Base-by-base conservation (phyloP, 92 coral and sea anemone species). In the Epizoanthus ramosus region DNA sequence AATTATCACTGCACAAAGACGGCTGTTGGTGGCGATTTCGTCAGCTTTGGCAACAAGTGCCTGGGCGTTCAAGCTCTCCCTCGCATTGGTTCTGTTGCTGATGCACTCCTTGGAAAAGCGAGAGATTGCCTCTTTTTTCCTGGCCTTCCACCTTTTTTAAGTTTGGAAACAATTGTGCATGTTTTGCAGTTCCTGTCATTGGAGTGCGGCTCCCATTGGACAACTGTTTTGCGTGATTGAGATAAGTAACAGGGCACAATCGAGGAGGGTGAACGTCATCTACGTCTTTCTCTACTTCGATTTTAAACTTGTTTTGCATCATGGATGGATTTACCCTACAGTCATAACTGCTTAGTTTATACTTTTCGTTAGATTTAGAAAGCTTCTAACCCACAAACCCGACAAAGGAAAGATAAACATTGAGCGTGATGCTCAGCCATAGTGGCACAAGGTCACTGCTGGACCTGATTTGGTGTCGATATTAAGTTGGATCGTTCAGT, bases 201-300 rank as follows among this genome's bases (percentile, higher is more conserved):
- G 75, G 75, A 71, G 75, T 71, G 75, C 75, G 56, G 75, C 75
- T 71, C 75, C 75, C 75, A 71, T 45, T 71, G n/a, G n/a, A n/a
- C 58, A 25, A 50, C 56, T 50, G 75, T 28, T 71, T 71, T 57
- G 57, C 75, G 75, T 71, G 75, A 71, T 31, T 71, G 75, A 5
- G 37, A 13, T 31, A 71, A 45, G 75, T 71, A 71, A 71, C 75
- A 71, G 58, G 75, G 75, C 75, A 71, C 24, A 71, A 19, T 71
- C 75, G 75, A 71, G 75, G 57, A 71, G 75, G 75, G 33, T 71
- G 75, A 71, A 71, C 37, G 75, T 57, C 75, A 71, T 71, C 24
- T 71, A 17, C 33, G 56, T 71, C 75, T 71, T 71, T 71, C 75
- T 71, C 75, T 71, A 71, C 75, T n/a, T 71, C 19, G 28, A 71